Percentiles rank a stretch among this genome's conserved stretches.
phyloP scores from a whole-genome alignment of 2,113 vertebrate species.

The Dipodomys merriami region DNA sequence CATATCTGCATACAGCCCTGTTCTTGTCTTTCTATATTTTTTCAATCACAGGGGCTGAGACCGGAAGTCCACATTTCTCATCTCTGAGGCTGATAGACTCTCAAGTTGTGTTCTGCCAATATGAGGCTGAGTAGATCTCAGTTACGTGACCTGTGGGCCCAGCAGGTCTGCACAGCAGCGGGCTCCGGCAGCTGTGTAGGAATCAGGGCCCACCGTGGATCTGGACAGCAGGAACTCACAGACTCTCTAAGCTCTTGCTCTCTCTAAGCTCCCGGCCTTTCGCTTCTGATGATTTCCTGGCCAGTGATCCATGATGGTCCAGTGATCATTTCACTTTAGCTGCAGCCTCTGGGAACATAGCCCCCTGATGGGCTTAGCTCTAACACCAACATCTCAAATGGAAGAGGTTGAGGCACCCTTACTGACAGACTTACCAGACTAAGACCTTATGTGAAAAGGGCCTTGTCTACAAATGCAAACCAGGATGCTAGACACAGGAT shows the following conservation, averaged over 20 bases:
- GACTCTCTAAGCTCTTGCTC: neutral
- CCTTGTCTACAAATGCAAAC: neutral
- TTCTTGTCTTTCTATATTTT: neutral
- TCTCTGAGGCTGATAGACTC: neutral
- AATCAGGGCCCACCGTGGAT: too few relatives aligned
- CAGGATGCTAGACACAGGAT: neutral
- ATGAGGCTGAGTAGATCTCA: neutral
- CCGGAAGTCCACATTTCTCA: neutral
- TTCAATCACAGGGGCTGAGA: neutral
- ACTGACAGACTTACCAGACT: neutral
- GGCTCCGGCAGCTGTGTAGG: too few relatives aligned
- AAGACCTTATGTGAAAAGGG: neutral
- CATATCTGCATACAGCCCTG: neutral
- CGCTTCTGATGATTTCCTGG: rapidly evolving
- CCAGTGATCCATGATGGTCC: neutral
- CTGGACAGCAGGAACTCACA: neutral
- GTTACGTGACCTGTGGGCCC: too few relatives aligned
- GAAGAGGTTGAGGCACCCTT: neutral
- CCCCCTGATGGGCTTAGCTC: neutral
- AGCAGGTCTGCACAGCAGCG: too few relatives aligned
- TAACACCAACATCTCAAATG: neutral
- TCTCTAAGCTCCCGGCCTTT: too few relatives aligned
- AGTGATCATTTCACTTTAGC: neutral
- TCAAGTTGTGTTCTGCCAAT: neutral
- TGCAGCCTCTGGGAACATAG: neutral